Base-by-base conservation (phyloP, 2,113 vertebrate genomes). In the Eudorcas thomsonii region DNA sequence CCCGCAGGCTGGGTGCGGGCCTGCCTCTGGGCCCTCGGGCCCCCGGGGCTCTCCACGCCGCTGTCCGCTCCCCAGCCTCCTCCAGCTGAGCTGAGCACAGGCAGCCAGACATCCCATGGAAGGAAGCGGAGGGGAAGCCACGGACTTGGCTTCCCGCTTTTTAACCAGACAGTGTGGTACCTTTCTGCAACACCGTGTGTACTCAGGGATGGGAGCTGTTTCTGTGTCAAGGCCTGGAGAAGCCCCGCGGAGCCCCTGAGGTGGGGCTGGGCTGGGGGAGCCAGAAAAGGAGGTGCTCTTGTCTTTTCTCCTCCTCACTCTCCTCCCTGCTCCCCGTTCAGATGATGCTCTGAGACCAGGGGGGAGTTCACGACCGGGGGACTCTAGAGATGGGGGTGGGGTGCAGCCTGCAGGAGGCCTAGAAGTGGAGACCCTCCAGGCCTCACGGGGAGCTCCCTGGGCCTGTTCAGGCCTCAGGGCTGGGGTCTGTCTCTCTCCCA, bases 231-330 rank as follows among this genome's bases (percentile, higher is more conserved):
- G 13, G n/a, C 28, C 16, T 60, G 33, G 6, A 39, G 52, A 39
- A 54, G 80, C 33, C n/a, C 0, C 1, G 0, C 0, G 0, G 25
- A 39, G 5, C 5, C 67, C n/a, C n/a, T 7, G n/a, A 14, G 21
- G 67, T 12, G 67, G n/a, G 5, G 0, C 10, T 11, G n/a, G 21
- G 28, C 60, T 30, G 9, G 28, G 33, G 23, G 7, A 0, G 52
- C 23, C 43, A 48, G 11, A 23, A 91, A 1, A 14, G 39, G 39
- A 7, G 39, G 23, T 2, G 5, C 8, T 50, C 30, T 78, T 15
- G 2, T 43, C 43, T 45, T 5, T 78, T 16, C 25, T 48, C 74
- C 25, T 48, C 25, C 14, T 28, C 43, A 9, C 25, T 28, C 43
- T 78, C 74, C 43, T 7, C 36, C 23, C 71, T 43, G 39, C 23